phyloP scores from a whole-genome alignment of 2,113 vertebrate genomes.

The Laticauda colubrina region DNA sequence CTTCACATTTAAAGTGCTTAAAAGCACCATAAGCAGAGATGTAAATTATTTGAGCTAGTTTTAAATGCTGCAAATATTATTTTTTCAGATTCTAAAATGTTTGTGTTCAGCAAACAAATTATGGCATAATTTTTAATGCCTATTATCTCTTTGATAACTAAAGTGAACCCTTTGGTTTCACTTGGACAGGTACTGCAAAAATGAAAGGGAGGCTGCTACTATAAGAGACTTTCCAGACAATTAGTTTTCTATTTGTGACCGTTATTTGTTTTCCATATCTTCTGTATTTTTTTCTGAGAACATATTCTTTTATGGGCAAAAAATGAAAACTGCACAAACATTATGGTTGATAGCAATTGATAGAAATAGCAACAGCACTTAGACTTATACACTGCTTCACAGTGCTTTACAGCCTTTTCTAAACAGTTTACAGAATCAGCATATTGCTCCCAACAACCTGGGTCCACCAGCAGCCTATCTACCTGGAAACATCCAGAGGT shows the following conservation, averaged over 20 bases:
- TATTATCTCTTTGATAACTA: not conserved
- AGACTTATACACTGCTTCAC: too few species aligned
- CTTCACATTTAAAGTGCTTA: not conserved
- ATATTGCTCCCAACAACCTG: too few species aligned
- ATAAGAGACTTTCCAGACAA: not conserved
- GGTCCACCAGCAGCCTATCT: not conserved
- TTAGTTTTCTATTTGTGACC: not conserved
- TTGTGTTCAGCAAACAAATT: not conserved
- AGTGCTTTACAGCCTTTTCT: too few species aligned
- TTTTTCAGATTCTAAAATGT: not conserved
- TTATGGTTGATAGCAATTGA: not conserved
- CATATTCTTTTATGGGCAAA: not conserved
- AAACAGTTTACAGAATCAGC: too few species aligned
- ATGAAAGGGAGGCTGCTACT: not conserved
- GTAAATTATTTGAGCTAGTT: not conserved
- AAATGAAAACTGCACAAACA: not conserved
- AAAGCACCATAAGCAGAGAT: not conserved
- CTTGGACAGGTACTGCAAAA: not conserved
- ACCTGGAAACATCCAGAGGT: not conserved
- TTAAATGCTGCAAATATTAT: not conserved
- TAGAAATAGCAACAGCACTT: not conserved
- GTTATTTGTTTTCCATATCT: not conserved
- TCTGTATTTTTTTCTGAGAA: not conserved
- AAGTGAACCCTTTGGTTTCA: not conserved
- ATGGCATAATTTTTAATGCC: not conserved